Evolutionary conservation across 2,113 vertebrate species (phyloP), one percentile per base, ranked within the genome.

Genomic region (Cromileptes altivelis): DNA sequence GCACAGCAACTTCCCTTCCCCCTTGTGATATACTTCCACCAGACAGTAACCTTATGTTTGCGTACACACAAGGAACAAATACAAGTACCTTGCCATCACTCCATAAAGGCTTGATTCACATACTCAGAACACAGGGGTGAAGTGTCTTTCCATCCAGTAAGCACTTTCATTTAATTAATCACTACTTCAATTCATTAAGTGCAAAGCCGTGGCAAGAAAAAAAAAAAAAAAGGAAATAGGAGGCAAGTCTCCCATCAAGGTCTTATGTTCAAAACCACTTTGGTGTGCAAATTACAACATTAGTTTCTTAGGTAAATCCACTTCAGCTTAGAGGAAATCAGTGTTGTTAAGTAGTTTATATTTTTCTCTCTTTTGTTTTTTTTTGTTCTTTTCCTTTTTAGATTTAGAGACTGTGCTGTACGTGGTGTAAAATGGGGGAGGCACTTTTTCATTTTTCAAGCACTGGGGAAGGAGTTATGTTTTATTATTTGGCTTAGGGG

Each of bases 171-270:
- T 79, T 75, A 86, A 91, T 90, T 88, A 92, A 92, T 92, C 82
- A 71, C 82, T 67, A 69, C 90, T 90, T 75, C 68, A 91, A 87
- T 90, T 91, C 61, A 92, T 92, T 84, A 92, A 82, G 85, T 81
- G 77, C 62, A 82, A 17, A 57, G 83, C 70, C 25, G 30, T 69
- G 67, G 70, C 40, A 58, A 75, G 30, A n/a, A 60, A 61, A 63
- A 62, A 37, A 52, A 62, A 77, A 61, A 37, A 67, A 23, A 4
- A 60, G 53, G 70, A 77, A 81, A 74, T 27, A 50, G 63, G 60
- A 80, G 68, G 47, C 56, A 68, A 70, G 82, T 68, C 52, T 67
- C 27, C 69, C 69, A 75, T 86, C 30, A 71, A 87, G 78, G 85
- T 84, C 73, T 86, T 62, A 21, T 53, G 76, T 80, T 88, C 69